These are phyloP conservation scores for Eilema griseolum DNA, from an alignment of 2,888 invertebrate species.

Conservation along the genomic window DNA sequence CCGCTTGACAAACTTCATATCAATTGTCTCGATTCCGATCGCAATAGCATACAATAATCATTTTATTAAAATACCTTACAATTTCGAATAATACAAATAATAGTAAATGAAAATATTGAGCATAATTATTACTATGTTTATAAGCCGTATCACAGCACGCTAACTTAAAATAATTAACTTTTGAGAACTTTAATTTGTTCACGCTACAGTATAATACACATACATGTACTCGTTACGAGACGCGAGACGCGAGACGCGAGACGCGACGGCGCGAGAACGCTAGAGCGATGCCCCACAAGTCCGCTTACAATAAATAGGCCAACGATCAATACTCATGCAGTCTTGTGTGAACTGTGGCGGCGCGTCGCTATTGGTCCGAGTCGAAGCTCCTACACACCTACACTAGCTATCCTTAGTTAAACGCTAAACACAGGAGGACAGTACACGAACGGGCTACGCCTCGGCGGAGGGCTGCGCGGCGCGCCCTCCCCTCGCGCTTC, in stretches of 20 bases:
- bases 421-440: slow-evolving; percentile 42
- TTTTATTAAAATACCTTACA: slow-evolving; percentile 59
- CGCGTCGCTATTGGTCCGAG: slow-evolving; percentile 55
- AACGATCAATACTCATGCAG: slow-evolving; percentile 55
- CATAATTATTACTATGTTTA: slow-evolving; percentile 74
- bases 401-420: slow-evolving; percentile 32
- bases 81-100: slow-evolving; percentile 67
- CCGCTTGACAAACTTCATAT: slow-evolving; percentile 22
- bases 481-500: too few relatives aligned
- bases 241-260: too few relatives aligned
- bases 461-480: slow-evolving; percentile 20
- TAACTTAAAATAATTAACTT: slow-evolving; percentile 71
- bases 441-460: slow-evolving; percentile 18
- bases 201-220: slow-evolving; percentile 29
- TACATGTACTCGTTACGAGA: slow-evolving; percentile 36
- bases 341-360: slow-evolving; percentile 51
- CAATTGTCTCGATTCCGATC: slow-evolving; percentile 37
- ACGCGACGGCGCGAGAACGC: too few relatives aligned
- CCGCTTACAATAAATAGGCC: slow-evolving; percentile 56
- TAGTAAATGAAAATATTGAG: slow-evolving; percentile 75
- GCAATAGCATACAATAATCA: slow-evolving; percentile 49
- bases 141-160: slow-evolving; percentile 85
- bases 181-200: slow-evolving; percentile 54
- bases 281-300: slow-evolving; percentile 21
- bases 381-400: slow-evolving; percentile 33